These are phyloP conservation scores for Crocuta crocuta DNA, from an alignment of 2,113 vertebrate species.

Conservation along the genomic window DNA sequence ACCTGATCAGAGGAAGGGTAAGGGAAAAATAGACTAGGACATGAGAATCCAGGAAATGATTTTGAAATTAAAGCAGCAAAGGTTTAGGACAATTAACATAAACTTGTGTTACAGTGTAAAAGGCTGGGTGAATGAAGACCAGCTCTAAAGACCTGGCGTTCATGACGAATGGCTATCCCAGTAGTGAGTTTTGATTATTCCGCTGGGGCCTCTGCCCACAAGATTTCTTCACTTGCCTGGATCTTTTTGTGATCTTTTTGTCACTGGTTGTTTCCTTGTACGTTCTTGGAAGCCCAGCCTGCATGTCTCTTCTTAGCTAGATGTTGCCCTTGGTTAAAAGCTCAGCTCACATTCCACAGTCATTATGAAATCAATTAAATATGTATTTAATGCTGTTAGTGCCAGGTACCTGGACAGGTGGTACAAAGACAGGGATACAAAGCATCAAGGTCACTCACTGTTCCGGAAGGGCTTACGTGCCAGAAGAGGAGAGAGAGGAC, in stretches of 20 bases:
- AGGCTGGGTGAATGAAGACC: background rate
- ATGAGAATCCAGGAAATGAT: slow-evolving; percentile 18
- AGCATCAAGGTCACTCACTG: background rate
- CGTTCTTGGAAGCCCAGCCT: background rate
- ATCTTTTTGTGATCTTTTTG: background rate
- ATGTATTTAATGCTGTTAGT: slow-evolving; percentile 62
- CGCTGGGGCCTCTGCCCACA: background rate
- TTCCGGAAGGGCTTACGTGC: background rate
- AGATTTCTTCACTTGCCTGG: background rate
- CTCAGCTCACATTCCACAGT: slow-evolving; percentile 60
- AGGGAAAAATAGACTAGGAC: background rate
- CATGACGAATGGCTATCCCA: background rate
- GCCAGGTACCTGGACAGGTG: slow-evolving; percentile 5
- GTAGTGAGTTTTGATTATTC: background rate
- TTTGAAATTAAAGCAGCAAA: slow-evolving; percentile 14
- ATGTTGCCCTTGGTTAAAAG: slow-evolving; percentile 45
- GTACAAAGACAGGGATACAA: background rate
- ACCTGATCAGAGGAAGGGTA: background rate
- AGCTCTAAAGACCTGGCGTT: background rate
- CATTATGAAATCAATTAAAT: slow-evolving; percentile 62
- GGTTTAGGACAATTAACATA: background rate
- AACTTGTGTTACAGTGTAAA: background rate
- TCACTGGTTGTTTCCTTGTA: background rate
- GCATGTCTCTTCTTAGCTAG: slow-evolving; percentile 43
- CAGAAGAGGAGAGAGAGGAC: background rate